phyloP scores from a whole-genome alignment of 1,140 invertebrate species.

The Hycleus phaleratus region DNA sequence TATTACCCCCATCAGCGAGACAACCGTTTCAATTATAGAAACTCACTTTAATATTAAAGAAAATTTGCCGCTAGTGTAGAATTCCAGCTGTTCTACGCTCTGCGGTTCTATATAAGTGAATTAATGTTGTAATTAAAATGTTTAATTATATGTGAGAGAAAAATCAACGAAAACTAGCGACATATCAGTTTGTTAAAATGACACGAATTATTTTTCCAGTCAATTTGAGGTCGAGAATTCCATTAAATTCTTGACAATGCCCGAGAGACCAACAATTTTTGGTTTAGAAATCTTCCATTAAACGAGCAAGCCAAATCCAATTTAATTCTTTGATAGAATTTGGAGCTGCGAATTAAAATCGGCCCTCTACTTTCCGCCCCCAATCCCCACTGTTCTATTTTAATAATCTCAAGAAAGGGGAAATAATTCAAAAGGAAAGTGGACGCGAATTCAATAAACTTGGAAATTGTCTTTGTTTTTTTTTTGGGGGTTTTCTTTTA shows the following conservation, averaged over 20 bases:
- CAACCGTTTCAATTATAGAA: too few species aligned
- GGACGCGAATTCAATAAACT: neutral
- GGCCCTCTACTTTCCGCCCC: neutral
- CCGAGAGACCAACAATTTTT: slow-evolving; percentile 24
- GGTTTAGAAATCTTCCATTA: slow-evolving; percentile 24
- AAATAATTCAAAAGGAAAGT: too few species aligned
- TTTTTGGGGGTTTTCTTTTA: neutral
- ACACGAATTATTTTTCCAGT: slow-evolving; percentile 21
- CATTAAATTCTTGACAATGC: slow-evolving; percentile 23
- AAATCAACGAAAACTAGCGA: slow-evolving; percentile 4
- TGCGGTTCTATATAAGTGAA: neutral
- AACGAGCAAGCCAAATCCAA: slow-evolving; percentile 26
- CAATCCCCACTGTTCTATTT: neutral
- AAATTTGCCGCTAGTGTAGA: too few species aligned
- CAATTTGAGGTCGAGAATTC: slow-evolving; percentile 19
- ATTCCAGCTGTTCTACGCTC: too few species aligned
- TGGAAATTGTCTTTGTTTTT: neutral
- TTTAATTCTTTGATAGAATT: slow-evolving; percentile 23
- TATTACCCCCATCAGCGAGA: neutral
- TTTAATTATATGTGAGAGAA: slow-evolving; percentile 13
- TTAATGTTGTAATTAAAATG: slow-evolving; percentile 13
- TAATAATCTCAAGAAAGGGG: neutral
- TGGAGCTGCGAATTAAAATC: slow-evolving; percentile 12
- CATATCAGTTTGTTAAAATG: slow-evolving; percentile 20
- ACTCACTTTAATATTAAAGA: too few species aligned